Evolutionary conservation across 2,888 invertebrate species (phyloP).

Genomic region (Melanostoma scalare): DNA sequence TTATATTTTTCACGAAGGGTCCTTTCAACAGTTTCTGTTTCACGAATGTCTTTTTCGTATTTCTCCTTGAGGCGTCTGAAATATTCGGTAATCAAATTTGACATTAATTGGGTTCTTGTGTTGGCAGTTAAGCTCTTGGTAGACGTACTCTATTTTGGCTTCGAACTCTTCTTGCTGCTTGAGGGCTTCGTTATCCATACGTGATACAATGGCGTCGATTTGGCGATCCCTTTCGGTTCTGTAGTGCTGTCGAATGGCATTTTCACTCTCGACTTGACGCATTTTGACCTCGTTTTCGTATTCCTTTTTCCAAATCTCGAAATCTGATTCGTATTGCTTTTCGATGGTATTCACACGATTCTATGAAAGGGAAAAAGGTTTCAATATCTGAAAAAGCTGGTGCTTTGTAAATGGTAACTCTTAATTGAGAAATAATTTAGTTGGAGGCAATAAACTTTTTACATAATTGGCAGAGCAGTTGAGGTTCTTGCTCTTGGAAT

Average conservation of each 20-base stretch:
- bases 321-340: conserved; percentile 85
- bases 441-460: no score
- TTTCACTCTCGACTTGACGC: conserved; percentile 86
- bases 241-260: conserved; percentile 87
- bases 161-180: conserved; percentile 80
- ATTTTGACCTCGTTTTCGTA: conserved; percentile 82
- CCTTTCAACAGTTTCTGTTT: conserved; percentile 86
- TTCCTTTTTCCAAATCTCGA: conserved; percentile 85
- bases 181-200: conserved; percentile 81
- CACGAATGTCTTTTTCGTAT: conserved; percentile 87
- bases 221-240: conserved; percentile 90
- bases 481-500: no score
- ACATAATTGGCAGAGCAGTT: no score
- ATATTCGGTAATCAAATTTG: conserved; percentile 8
- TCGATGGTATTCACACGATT: conserved; percentile 84
- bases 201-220: conserved; percentile 84
- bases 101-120: conserved; percentile 15
- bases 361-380: conserved; percentile 76
- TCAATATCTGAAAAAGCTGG: neutral
- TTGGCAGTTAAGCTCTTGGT: neutral
- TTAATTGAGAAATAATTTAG: no score
- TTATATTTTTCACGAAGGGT: conserved; percentile 87
- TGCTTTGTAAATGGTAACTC: no score
- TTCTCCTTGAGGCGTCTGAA: conserved; percentile 89
- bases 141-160: conserved; percentile 78